Evolutionary conservation across 2,113 vertebrate genomes (phyloP).

Genomic region (Petaurus breviceps): DNA sequence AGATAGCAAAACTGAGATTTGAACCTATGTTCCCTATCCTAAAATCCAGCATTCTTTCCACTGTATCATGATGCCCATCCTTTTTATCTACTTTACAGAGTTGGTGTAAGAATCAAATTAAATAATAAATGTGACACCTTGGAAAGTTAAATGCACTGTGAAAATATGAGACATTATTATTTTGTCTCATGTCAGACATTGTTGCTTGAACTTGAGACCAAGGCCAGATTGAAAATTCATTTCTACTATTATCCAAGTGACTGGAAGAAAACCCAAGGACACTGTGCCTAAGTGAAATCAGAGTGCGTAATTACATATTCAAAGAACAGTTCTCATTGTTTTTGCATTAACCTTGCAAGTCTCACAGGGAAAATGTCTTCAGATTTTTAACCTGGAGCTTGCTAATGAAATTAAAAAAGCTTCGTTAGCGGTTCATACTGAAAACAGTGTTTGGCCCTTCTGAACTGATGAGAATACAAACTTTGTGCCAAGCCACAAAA

Average conservation of each 20-base stretch:
- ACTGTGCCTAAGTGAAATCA: slow-evolving; percentile 35
- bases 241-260: slow-evolving; percentile 29
- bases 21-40: not conserved
- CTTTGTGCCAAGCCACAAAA: not conserved
- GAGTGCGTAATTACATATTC: slow-evolving; percentile 66
- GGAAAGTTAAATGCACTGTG: not conserved
- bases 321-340: slow-evolving; percentile 68
- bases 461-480: not conserved
- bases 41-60: not conserved
- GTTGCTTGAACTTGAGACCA: slow-evolving; percentile 27
- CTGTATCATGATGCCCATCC: not conserved
- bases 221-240: slow-evolving; percentile 25
- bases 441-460: not conserved
- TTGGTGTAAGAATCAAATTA: not conserved
- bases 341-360: slow-evolving; percentile 73
- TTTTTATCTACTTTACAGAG: not conserved
- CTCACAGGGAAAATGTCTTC: slow-evolving; percentile 64
- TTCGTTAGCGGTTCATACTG: not conserved
- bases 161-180: not conserved
- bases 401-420: slow-evolving; percentile 62
- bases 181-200: not conserved
- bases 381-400: slow-evolving; percentile 68
- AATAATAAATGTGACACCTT: not conserved
- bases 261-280: slow-evolving; percentile 23
- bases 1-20: not conserved